A percentile compares a stretch with the other conserved stretches of the same genome.
These are phyloP conservation scores for Sinodicranocentrus sp. DNA, from an alignment of 2,888 invertebrate species.

Conservation along the genomic window DNA sequence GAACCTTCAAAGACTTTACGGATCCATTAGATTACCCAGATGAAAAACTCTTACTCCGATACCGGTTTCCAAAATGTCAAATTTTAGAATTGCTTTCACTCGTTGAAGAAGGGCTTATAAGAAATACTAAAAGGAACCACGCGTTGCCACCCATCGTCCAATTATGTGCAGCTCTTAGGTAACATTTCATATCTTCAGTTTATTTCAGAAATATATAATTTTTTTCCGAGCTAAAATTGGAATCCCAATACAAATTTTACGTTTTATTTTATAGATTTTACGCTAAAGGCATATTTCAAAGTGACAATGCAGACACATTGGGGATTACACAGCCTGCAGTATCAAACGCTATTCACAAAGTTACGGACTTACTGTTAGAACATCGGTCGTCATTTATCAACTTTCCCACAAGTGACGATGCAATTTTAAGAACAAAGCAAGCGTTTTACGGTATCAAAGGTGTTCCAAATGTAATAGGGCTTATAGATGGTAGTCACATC, in stretches of 20 bases:
- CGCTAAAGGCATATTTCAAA: neutral
- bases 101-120: neutral
- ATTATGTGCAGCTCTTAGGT: neutral
- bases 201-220: neutral
- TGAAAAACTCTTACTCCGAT: neutral
- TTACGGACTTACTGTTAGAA: neutral
- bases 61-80: neutral
- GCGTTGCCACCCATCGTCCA: neutral
- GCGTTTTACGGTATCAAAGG: conserved; percentile 39
- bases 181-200: neutral
- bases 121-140: neutral
- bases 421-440: neutral
- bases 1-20: neutral
- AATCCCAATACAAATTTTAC: neutral
- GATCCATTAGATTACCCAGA: neutral
- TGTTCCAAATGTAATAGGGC: conserved; percentile 74
- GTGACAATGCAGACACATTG: neutral
- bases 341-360: neutral
- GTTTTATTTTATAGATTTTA: neutral
- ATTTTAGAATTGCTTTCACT: neutral
- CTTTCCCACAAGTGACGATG: conserved; percentile 5
- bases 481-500: conserved; percentile 75
- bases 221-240: neutral
- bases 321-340: neutral
- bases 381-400: neutral